phyloP scores from a whole-genome alignment of 2,888 invertebrate genomes.

The Limnephilus rhombicus region DNA sequence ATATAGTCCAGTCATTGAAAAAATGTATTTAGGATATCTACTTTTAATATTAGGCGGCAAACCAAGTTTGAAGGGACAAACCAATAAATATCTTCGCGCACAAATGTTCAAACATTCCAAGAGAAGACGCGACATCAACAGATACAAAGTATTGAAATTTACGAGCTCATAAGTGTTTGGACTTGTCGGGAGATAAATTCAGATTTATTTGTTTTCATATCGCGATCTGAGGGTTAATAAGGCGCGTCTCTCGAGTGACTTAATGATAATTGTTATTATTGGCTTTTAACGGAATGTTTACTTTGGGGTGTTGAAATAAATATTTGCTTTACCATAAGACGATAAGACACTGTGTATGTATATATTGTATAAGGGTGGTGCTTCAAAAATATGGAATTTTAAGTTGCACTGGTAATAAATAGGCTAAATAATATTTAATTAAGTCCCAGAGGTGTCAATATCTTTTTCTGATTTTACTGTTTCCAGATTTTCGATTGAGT shows the following conservation, averaged over 20 bases:
- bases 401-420: not conserved
- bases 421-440: no score
- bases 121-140: not conserved
- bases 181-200: not conserved
- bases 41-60: not conserved
- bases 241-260: not conserved
- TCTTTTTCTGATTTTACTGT: no score
- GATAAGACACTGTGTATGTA: not conserved
- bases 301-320: conserved; percentile 1
- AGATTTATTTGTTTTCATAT: conserved; percentile 15
- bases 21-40: not conserved
- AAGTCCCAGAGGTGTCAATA: no score
- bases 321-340: not conserved
- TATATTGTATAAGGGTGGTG: not conserved
- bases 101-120: not conserved
- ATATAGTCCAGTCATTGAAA: no score
- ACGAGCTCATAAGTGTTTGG: conserved; percentile 20
- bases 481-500: no score
- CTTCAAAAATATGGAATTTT: not conserved
- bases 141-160: not conserved
- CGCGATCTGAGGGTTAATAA: not conserved
- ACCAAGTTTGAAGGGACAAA: not conserved
- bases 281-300: not conserved
- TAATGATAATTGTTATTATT: not conserved
- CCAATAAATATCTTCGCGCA: not conserved